phyloP scores from a whole-genome alignment of 2,113 vertebrate genomes.

The Cariama cristata region DNA sequence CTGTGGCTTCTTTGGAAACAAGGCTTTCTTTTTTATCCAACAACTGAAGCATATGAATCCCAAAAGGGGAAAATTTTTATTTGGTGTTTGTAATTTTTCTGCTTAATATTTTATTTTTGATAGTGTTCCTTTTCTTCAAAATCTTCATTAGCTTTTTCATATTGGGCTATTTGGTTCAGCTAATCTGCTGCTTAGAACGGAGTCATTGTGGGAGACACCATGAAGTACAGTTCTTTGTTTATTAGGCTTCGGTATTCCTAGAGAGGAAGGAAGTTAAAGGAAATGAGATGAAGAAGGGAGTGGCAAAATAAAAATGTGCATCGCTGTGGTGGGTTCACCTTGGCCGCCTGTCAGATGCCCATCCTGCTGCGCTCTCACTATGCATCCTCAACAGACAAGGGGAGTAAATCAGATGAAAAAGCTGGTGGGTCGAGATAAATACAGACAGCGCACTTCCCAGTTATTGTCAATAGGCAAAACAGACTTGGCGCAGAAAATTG shows the following conservation, averaged over 20 bases:
- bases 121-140: not conserved
- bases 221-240: not conserved
- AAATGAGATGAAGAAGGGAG: not conserved
- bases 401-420: not conserved
- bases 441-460: not conserved
- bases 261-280: constrained; percentile 2
- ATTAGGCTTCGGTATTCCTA: not conserved
- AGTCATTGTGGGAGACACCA: not conserved
- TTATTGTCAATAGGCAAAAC: not conserved
- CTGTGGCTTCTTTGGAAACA: not conserved
- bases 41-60: not conserved
- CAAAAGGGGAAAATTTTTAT: not conserved
- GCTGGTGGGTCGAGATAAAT: not conserved
- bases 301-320: not conserved
- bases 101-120: not conserved
- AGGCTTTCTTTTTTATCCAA: not conserved
- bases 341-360: not conserved
- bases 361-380: not conserved
- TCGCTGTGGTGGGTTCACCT: not conserved
- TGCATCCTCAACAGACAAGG: not conserved
- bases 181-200: not conserved
- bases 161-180: not conserved
- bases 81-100: not conserved
- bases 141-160: not conserved
- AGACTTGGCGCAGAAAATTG: not conserved